Evolutionary conservation across 2,113 vertebrate species (phyloP), one percentile per base, ranked within the genome.

Genomic region (Dendropsophus ebraccatus): DNA sequence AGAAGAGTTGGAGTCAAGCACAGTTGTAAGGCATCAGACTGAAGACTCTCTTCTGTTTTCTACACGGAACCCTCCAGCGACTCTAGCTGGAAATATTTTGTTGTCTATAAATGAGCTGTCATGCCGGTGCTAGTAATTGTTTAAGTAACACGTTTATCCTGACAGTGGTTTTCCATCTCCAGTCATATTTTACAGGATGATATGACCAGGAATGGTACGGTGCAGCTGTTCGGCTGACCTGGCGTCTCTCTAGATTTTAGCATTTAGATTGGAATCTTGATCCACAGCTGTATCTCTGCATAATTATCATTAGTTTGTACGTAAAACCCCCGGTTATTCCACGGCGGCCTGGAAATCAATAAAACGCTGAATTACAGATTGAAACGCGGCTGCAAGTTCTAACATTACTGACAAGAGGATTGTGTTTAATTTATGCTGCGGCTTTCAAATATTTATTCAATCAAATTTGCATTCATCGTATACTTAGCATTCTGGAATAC

Each of bases 301-400:
- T 70, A 86, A 81, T 81, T 86, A 86, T 80, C 84, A 86, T 81
- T 81, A 86, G 23, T n/a, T 60, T 79, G 84, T 79, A 81, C 54
- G 70, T 86, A 81, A 81, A 81, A 35, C 45, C n/a, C 56, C 58
- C 76, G 70, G 50, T 37, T 81, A 30, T 69, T 86, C 76, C 75
- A 19, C 69, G 23, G 30, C 49, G 50, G 70, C 65, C n/a, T 49
- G 79, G 79, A 73, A 81, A 79, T 86, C 84, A 28, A 79, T 81
- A 86, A 81, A 81, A 81, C 25, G 62, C 77, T 81, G 77, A 73
- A 81, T 86, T 81, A 86, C 30, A 49, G 25, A 86, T 81, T 73
- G 77, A 81, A 60, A 58, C 35, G 14, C 76, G 41, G 76, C 60
- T 60, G 37, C 69, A 4, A 23, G 65, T 32, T 73, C 58, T 81